Base-by-base conservation (phyloP, 2,797 vertebrate genomes). In the Oreonectes daqikongensis region DNA sequence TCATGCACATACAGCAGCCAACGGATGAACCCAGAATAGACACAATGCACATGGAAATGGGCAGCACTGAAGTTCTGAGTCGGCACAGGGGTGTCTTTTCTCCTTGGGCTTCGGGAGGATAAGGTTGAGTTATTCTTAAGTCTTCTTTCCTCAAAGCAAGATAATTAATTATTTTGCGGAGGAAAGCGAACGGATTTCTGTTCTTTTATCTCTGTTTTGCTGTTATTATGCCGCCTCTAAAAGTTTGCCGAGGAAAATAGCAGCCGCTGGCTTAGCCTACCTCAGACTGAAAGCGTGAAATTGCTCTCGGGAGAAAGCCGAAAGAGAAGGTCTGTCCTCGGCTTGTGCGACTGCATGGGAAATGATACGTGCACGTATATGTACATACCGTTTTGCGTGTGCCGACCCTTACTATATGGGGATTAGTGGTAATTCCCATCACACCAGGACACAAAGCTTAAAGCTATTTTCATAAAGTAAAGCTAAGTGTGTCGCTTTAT, bases 11-110 rank as follows among this genome's bases (percentile, higher is more conserved):
- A 26, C 53, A 14, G 53, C 74, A 76, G 42, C 26, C 61, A 72
- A 38, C 15, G n/a, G 44, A 77, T 77, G 28, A 72, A 73, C 52
- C 61, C 50, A 72, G 77, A 73, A 79, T 73, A 72, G 26, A 72
- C 59, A 66, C 68, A 55, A 48, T 71, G 26, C 18, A 65, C 74
- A 69, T 76, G 75, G 30, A 77, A 80, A 71, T 65, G 59, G 52
- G 57, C 40, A 63, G 12, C 3, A 11, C 52, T 50, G 24, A 76
- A 72, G 59, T 67, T 75, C 30, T 61, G 15, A 30, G 24, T 22
- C 42, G 35, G 32, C 50, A 40, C 6, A 35, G 42, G 66, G 26
- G 22, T 53, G 30, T 67, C 26, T 53, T 35, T 35, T 30, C 5
- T 74, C 40, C 63, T 14, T 32, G 30, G 28, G 75, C 44, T 28